A percentile compares a stretch with the other conserved stretches of the same genome.
Conservation (phyloP, 1,140 invertebrate species). For the Galleria mellonella region DNA sequence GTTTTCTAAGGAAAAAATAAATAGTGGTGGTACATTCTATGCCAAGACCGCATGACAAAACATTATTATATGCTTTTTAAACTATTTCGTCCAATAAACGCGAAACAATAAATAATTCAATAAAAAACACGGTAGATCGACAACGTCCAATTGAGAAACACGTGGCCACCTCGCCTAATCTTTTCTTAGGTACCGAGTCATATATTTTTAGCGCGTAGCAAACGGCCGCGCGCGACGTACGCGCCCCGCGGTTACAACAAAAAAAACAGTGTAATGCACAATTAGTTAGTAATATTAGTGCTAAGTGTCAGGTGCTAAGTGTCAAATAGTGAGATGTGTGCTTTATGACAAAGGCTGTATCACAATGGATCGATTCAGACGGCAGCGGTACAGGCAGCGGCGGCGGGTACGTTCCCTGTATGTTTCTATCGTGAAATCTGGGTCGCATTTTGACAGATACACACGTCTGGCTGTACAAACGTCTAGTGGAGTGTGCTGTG, state of each 20-base stretch:
- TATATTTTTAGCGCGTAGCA: conserved; percentile 53
- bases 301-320: conserved; percentile 21
- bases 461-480: too few relatives aligned
- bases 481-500: too few relatives aligned
- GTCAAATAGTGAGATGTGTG: conserved; percentile 41
- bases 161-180: not conserved
- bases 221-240: conserved; percentile 32
- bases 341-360: conserved; percentile 53
- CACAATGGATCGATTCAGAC: conserved; percentile 44
- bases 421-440: too few relatives aligned
- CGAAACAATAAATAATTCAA: too few relatives aligned
- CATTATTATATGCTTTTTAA: too few relatives aligned
- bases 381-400: conserved; percentile 29
- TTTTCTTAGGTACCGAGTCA: conserved; percentile 7
- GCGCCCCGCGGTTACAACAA: conserved; percentile 13
- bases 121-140: not conserved
- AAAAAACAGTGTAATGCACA: conserved; percentile 18
- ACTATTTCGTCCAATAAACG: too few relatives aligned
- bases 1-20: too few relatives aligned
- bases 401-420: conserved; percentile 39
- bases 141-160: not conserved
- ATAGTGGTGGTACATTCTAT: too few relatives aligned
- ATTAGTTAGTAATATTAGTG: conserved; percentile 15
- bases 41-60: too few relatives aligned
- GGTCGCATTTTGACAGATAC: too few relatives aligned